Evolutionary conservation across 2,797 vertebrate species (phyloP).

Genomic region (Trachops cirrhosus): DNA sequence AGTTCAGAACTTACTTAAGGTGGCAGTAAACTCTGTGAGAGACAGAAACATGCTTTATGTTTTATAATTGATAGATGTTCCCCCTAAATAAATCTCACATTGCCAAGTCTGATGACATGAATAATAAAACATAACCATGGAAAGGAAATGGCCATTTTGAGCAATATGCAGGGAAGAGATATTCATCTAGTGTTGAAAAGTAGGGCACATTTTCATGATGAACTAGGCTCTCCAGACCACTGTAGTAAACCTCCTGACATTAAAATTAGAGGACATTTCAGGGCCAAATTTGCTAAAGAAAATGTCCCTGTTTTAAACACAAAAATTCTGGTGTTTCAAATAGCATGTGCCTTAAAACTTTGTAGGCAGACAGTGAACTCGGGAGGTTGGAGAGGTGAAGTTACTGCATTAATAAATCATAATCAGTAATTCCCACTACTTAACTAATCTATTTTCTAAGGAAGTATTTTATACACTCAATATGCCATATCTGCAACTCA

Average conservation of each 20-base stretch:
- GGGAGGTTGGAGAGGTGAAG: neutral
- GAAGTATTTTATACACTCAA: neutral
- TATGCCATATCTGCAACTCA: neutral
- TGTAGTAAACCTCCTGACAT: conserved; percentile 41
- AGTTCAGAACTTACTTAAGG: conserved; percentile 71
- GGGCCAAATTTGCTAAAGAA: neutral
- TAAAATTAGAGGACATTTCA: conserved; percentile 23
- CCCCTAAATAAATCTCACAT: conserved; percentile 81
- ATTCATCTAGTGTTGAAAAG: conserved; percentile 73
- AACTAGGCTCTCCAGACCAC: conserved; percentile 64
- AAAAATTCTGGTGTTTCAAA: neutral
- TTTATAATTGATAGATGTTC: conserved; percentile 76
- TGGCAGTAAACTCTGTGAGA: conserved; percentile 43
- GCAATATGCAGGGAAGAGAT: conserved; percentile 69
- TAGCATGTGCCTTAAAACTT: neutral
- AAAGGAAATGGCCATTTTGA: conserved; percentile 78
- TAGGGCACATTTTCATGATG: conserved; percentile 71
- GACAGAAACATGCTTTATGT: conserved; percentile 67
- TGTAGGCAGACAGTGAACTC: neutral
- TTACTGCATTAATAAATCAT: neutral
- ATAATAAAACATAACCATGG: conserved; percentile 76
- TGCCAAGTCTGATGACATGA: conserved; percentile 76
- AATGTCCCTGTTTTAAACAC: neutral
- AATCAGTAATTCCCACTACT: neutral
- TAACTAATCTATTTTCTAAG: neutral